Conservation (phyloP, 2,797 vertebrate genomes). For the Discoglossus pictus region DNA sequence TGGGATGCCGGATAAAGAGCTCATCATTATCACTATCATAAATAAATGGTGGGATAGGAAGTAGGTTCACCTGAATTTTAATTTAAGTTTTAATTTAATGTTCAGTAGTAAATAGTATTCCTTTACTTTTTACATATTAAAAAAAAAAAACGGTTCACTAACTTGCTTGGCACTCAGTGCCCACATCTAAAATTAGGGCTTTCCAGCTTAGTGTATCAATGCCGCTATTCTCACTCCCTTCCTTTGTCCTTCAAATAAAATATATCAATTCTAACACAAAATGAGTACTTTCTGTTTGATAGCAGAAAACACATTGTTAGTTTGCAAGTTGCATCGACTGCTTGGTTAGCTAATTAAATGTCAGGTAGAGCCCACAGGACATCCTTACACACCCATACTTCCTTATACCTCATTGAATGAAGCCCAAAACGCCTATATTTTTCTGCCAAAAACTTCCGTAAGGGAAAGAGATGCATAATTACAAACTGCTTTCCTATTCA, state of each 20-base stretch:
- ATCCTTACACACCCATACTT: conserved; percentile 47
- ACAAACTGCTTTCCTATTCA: conserved; percentile 24
- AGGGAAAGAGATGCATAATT: conserved; percentile 36
- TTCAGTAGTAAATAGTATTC: too few species aligned
- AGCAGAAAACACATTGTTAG: conserved; percentile 10
- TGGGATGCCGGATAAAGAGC: too few species aligned
- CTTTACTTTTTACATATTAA: too few species aligned
- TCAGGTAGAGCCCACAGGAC: conserved; percentile 46
- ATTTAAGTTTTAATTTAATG: too few species aligned
- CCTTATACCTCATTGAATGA: conserved; percentile 34
- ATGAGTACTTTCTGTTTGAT: neutral
- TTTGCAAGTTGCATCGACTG: conserved; percentile 4
- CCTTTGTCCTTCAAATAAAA: neutral
- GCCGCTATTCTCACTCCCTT: neutral
- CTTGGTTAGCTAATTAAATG: conserved; percentile 38
- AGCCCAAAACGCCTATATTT: conserved; percentile 39
- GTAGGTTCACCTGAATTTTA: too few species aligned
- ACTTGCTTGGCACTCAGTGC: too few species aligned
- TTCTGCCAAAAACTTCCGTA: conserved; percentile 46
- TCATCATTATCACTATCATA: too few species aligned
- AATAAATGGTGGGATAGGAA: too few species aligned
- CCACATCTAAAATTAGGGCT: too few species aligned
- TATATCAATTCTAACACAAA: neutral
- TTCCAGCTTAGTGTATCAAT: neutral
- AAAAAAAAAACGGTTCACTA: too few species aligned